Evolutionary conservation across 1,140 invertebrate genomes (phyloP).

Genomic region (Zaprionus taronus): DNA sequence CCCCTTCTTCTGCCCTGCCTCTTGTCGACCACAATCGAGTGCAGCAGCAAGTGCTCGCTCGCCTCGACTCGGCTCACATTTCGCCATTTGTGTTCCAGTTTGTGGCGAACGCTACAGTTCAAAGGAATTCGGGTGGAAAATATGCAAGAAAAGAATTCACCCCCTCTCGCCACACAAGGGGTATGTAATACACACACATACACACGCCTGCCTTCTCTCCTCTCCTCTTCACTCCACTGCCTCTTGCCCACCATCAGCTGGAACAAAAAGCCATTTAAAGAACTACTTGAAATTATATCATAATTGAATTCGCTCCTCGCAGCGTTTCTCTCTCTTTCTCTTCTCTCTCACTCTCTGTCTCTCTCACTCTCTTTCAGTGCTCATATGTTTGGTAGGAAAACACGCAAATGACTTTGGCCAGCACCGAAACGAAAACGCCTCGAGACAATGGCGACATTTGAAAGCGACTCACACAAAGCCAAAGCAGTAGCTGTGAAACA

Average conservation of each 20-base stretch:
- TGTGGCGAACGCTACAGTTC: conserved; percentile 1
- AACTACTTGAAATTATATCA: conserved; percentile 77
- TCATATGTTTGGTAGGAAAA: conserved; percentile 32
- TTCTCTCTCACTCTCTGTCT: background rate
- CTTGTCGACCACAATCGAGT: conserved; percentile 70
- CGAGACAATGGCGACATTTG: conserved; percentile 72
- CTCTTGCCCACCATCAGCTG: conserved; percentile 13
- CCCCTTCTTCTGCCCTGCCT: background rate
- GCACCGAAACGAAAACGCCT: conserved; percentile 50
- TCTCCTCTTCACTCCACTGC: background rate
- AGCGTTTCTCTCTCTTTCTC: conserved; percentile 15
- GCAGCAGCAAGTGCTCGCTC: conserved; percentile 64
- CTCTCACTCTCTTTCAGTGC: background rate
- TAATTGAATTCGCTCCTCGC: conserved; percentile 67
- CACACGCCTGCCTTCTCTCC: background rate
- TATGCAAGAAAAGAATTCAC: conserved; percentile 46
- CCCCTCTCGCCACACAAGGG: background rate
- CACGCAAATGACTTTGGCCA: conserved; percentile 56
- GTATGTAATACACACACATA: background rate
- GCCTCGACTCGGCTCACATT: conserved; percentile 47
- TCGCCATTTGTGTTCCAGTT: conserved; percentile 53
- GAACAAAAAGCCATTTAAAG: conserved; percentile 63
- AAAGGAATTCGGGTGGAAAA: conserved; percentile 12
- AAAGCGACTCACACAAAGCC: conserved; percentile 32
- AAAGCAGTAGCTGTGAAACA: conserved; percentile 11